Base-by-base conservation (phyloP, 1,140 invertebrate species). In the Aphidius ervi region DNA sequence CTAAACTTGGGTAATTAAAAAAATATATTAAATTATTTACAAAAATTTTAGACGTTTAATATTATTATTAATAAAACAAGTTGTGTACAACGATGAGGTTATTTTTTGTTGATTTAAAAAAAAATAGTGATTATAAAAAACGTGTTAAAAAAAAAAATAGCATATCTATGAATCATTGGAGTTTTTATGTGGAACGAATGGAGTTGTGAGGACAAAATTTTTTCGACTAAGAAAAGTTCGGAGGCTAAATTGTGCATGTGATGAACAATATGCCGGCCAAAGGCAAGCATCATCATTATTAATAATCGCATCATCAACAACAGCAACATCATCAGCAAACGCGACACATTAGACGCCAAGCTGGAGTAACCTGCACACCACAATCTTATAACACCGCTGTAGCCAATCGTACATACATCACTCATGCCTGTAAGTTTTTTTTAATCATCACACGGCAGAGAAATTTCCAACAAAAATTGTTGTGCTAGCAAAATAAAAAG, bases 251-350 rank as follows among this genome's bases (percentile, higher is more conserved):
- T 59, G 67, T 67, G 65, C 62, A 54, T 69, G 67, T 65, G 69
- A 73, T 75, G 72, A 75, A 68, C 60, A 62, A 49, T 64, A 75
- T 75, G 74, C 70, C 74, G 68, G 67, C 65, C 53, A 74, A 74
- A 65, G 73, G 73, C 57, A 74, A 74, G 55, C 70, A 73, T 50
- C 73, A 74, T 60, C 74, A 73, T 43, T 63, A 67, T 63, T 54
- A 67, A 54, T 70, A 75, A 48, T 68, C 72, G 40, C 70, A 70
- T 16, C 67, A 65, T 10, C 64, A 65, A 1, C 67, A 66, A 20
- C 65, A 66, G 23, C 63, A 65, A 23, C 62, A 59, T n/a, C 63
- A 65, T 4, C 68, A 68, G 48, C 64, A 63, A 20, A 68, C 70
- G 7, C 61, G 68, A 6, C 62, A 66, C 8, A 65, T 67, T 50